phyloP scores from a whole-genome alignment of 1,140 invertebrate genomes.

The Adelges cooleyi region DNA sequence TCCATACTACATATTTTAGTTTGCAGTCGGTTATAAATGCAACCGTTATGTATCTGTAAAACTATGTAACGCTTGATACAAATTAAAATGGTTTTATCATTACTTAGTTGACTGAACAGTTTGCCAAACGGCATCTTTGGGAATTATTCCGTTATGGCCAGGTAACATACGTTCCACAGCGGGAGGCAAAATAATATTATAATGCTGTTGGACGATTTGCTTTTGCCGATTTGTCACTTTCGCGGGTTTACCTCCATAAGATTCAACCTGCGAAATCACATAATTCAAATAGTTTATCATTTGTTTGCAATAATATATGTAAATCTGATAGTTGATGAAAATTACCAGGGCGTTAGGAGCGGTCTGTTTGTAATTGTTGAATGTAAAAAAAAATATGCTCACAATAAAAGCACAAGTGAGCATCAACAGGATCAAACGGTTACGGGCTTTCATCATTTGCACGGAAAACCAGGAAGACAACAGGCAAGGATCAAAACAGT shows the following conservation, averaged over 20 bases:
- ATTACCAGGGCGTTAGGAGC: too few relatives aligned
- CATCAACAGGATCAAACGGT: background rate
- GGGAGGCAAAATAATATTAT: constrained; percentile 2
- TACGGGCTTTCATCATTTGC: constrained; percentile 10
- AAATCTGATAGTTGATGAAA: too few relatives aligned
- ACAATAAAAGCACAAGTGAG: background rate
- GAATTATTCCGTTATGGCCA: constrained; percentile 39
- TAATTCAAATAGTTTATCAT: too few relatives aligned
- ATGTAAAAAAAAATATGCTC: background rate
- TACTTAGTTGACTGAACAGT: constrained; percentile 45
- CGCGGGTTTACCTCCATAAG: too few relatives aligned
- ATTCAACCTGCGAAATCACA: too few relatives aligned
- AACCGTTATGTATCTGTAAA: too few relatives aligned
- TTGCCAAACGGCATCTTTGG: constrained; percentile 46
- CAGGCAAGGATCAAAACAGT: too few relatives aligned
- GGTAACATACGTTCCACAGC: constrained; percentile 35
- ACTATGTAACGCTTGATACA: too few relatives aligned
- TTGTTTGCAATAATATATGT: too few relatives aligned
- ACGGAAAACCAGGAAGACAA: too few relatives aligned
- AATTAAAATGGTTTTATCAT: constrained; percentile 26
- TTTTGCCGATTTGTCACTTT: too few relatives aligned
- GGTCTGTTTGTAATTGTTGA: background rate
- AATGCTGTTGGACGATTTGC: background rate
- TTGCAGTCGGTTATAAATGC: background rate
- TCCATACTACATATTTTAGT: background rate